Evolutionary conservation across 2,888 invertebrate genomes (phyloP).

Genomic region (Himalopsyche japonica): DNA sequence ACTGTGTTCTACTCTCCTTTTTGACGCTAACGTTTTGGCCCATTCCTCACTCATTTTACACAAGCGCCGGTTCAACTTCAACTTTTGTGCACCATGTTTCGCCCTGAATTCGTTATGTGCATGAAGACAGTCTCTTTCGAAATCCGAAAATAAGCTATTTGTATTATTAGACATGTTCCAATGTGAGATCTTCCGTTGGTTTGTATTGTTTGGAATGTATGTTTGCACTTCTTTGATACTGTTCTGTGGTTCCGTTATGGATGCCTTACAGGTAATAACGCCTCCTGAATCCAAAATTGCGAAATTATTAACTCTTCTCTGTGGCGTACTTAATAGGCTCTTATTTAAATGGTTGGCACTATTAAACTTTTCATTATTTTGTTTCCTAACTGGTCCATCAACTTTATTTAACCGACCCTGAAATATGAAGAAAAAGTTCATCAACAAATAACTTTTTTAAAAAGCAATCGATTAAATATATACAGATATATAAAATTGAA

Average conservation of each 20-base stretch:
- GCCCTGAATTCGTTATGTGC: constrained; percentile 75
- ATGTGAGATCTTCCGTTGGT: background rate
- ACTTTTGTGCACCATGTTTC: constrained; percentile 69
- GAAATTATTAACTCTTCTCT: background rate
- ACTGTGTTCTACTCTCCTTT: constrained; percentile 72
- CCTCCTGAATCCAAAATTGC: background rate
- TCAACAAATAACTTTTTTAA: no score
- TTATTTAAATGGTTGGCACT: background rate
- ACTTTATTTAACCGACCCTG: background rate
- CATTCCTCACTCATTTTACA: constrained; percentile 72
- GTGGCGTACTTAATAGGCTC: background rate
- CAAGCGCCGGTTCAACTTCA: constrained; percentile 67
- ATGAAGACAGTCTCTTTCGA: constrained; percentile 71
- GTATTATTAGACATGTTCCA: background rate
- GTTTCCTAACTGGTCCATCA: background rate
- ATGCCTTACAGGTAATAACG: background rate
- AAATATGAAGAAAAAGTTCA: background rate
- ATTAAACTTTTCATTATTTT: background rate
- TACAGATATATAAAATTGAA: no score
- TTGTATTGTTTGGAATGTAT: background rate
- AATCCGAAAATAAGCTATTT: constrained; percentile 47
- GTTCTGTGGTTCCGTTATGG: background rate
- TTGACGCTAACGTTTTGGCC: constrained; percentile 68
- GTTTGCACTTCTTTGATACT: background rate
- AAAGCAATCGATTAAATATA: no score